Percentiles rank a stretch among this genome's conserved stretches.
These are phyloP conservation scores for Diabrotica virgifera DNA, from an alignment of 1,140 invertebrate genomes.

Conservation along the genomic window DNA sequence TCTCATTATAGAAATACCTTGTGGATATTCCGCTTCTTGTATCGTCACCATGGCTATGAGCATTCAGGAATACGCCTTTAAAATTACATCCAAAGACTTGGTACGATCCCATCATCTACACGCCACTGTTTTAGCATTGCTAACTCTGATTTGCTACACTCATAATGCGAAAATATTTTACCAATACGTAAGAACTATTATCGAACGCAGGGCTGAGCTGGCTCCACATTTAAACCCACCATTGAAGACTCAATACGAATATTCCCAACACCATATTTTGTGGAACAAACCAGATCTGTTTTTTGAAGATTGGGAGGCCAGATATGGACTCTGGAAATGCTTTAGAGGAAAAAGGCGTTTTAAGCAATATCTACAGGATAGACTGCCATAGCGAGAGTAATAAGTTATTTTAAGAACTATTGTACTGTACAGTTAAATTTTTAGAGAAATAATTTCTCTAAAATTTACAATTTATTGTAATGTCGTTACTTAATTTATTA, in stretches of 20 bases:
- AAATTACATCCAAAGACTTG: background rate
- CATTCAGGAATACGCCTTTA: constrained; percentile 11
- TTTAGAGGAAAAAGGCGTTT: constrained; percentile 40
- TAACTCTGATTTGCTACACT: constrained; percentile 10
- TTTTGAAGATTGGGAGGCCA: constrained; percentile 60
- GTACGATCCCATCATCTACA: constrained; percentile 14
- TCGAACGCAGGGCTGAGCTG: constrained; percentile 54
- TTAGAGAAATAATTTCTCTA: too few species aligned
- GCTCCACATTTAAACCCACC: constrained; percentile 62
- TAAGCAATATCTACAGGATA: background rate
- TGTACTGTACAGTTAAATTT: too few species aligned
- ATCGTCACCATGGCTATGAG: constrained; percentile 4
- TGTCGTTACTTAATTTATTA: too few species aligned
- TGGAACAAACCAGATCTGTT: constrained; percentile 61
- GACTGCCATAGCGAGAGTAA: too few species aligned
- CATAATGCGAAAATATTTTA: constrained; percentile 44
- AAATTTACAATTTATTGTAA: too few species aligned
- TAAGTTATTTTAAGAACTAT: too few species aligned
- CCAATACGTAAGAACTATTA: constrained; percentile 51
- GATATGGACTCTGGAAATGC: constrained; percentile 61
- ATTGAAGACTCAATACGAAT: constrained; percentile 52
- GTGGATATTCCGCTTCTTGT: constrained; percentile 12
- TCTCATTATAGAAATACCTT: constrained; percentile 14
- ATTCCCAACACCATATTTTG: constrained; percentile 54
- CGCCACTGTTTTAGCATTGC: constrained; percentile 10